These are phyloP conservation scores for Bicyclus anynana DNA, from an alignment of 1,140 invertebrate species.

Conservation along the genomic window DNA sequence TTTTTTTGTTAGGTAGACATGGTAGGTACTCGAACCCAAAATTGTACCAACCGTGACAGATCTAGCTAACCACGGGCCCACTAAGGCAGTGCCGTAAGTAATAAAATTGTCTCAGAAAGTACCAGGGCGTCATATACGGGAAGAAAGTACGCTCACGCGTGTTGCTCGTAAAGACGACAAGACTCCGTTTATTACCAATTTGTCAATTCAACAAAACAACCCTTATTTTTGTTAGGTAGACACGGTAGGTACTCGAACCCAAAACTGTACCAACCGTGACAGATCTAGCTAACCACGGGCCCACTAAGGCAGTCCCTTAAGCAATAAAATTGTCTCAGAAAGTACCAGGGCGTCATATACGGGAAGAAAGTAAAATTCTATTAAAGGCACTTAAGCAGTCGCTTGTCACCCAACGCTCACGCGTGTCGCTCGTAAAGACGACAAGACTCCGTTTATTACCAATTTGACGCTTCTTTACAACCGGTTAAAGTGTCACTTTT, in stretches of 20 bases:
- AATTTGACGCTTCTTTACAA: not conserved
- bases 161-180: not conserved
- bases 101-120: not conserved
- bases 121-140: not conserved
- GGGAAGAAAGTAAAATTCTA: not conserved
- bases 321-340: too few relatives aligned
- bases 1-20: too few relatives aligned
- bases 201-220: too few relatives aligned
- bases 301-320: too few relatives aligned
- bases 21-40: too few relatives aligned
- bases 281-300: too few relatives aligned
- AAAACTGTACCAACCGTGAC: too few relatives aligned
- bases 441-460: conserved; percentile 1
- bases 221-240: too few relatives aligned
- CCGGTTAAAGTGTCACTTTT: not conserved
- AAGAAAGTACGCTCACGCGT: conserved; percentile 1
- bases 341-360: not conserved
- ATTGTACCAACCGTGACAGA: too few relatives aligned
- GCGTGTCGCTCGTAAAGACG: not conserved
- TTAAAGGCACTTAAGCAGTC: not conserved
- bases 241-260: too few relatives aligned
- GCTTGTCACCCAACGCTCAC: conserved; percentile 1
- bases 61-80: too few relatives aligned
- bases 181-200: conserved; percentile 1
- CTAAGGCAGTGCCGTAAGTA: too few relatives aligned